Base-by-base conservation (phyloP, 2,113 vertebrate species). In the Gadus macrocephalus region DNA sequence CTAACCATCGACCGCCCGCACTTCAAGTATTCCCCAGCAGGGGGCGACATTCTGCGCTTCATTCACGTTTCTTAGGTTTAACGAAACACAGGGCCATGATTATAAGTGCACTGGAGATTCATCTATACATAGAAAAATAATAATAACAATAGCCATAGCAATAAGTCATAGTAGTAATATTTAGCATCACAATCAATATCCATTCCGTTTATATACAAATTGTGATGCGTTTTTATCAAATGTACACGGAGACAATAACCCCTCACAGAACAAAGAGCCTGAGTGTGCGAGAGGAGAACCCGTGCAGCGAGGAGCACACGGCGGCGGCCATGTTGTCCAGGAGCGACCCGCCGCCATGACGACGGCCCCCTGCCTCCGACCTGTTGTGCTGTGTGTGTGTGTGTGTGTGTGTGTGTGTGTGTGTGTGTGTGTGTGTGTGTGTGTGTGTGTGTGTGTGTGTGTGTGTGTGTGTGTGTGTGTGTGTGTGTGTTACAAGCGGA, bases 51-150 rank as follows among this genome's bases (percentile, higher is more conserved):
- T 84, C 78, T 35, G 12, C 66, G 58, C 67, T 74, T 78, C 67
- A 77, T 69, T 53, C 77, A 78, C 83, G 74, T 76, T 81, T 89
- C 89, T 92, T 90, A 89, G 90, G 89, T 89, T 90, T 84, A 83
- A 82, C 83, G 76, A 83, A 91, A 85, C 81, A 85, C 87, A 84
- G 31, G 31, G 83, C 88, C 79, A 86, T 83, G 67, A 79, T 58
- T 82, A 79, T 89, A 91, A 91, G 86, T 91, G 89, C 90, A 90
- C 89, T 90, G 84, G 70, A 90, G 65, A 80, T 85, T 82, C 75
- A 81, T 82, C 83, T 86, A 89, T 89, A 91, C 84, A 89, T 88
- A 89, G 59, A 89, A 90, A 90, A 91, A 91, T 89, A 89, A 89
- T 74, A 89, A 88, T 77, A 82, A 82, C 82, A 49, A 49, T 49